Conservation (phyloP, 2,113 vertebrate genomes). For the Pelvicachromis taeniatus region DNA sequence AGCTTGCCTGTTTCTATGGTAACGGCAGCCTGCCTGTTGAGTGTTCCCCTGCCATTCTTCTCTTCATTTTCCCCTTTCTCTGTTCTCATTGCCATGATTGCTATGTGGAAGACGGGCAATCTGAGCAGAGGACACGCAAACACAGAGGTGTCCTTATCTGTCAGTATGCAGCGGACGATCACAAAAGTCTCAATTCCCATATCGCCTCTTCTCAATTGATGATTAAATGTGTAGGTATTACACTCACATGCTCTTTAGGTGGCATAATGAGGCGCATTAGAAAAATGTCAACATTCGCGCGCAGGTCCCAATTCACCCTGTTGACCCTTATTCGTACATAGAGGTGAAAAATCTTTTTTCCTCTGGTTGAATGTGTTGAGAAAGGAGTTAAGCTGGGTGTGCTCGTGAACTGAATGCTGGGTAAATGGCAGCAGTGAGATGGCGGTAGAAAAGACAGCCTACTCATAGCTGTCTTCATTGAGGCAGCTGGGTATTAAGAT, state of each 20-base stretch:
- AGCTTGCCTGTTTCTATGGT: slow-evolving; percentile 59
- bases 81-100: slow-evolving; percentile 28
- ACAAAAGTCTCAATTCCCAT: neutral
- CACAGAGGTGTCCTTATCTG: slow-evolving; percentile 8
- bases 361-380: neutral
- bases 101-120: slow-evolving; percentile 12
- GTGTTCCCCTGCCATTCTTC: neutral
- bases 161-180: neutral
- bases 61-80: neutral
- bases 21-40: slow-evolving; percentile 34
- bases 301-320: neutral
- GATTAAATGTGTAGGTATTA: neutral
- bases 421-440: neutral
- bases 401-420: neutral
- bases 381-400: neutral
- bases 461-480: neutral
- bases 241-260: neutral
- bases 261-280: neutral
- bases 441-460: neutral
- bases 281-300: neutral
- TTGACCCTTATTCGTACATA: neutral
- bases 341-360: neutral
- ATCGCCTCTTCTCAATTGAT: neutral
- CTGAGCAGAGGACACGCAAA: slow-evolving; percentile 13
- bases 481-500: neutral